A percentile compares a stretch with the other conserved stretches of the same genome.
Evolutionary conservation across 2,888 invertebrate species (phyloP).

Genomic region (Hermaeophaga mercurialis): DNA sequence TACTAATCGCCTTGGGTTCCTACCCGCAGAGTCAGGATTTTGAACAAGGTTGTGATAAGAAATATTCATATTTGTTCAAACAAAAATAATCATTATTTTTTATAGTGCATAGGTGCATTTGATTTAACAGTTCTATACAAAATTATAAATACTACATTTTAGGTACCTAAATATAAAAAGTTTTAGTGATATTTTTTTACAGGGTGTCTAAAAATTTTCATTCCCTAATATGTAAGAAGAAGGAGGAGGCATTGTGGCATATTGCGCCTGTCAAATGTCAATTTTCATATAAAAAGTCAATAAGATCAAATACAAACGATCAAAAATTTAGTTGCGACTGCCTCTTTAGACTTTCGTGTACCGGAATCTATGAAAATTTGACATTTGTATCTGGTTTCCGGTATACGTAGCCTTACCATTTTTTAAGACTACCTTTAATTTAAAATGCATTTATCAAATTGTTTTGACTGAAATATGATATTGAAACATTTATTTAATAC

Average conservation of each 20-base stretch:
- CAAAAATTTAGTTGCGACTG: not conserved
- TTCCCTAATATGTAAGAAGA: slow-evolving; percentile 1
- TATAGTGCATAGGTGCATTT: slow-evolving; percentile 12
- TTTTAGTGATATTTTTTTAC: slow-evolving; percentile 1
- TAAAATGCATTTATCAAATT: slow-evolving; percentile 15
- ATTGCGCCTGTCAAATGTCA: not conserved
- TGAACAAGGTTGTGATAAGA: slow-evolving; percentile 24
- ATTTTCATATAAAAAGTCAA: not conserved
- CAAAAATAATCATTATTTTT: slow-evolving; percentile 18
- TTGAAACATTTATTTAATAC: slow-evolving; percentile 16
- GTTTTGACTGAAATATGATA: slow-evolving; percentile 18
- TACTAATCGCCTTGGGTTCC: slow-evolving; percentile 17
- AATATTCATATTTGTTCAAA: slow-evolving; percentile 19
- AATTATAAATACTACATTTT: not conserved
- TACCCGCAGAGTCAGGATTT: slow-evolving; percentile 19
- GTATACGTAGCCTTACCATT: too few species aligned
- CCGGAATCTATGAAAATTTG: too few species aligned
- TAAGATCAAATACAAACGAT: too few species aligned
- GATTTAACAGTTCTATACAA: slow-evolving; percentile 9
- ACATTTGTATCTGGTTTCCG: too few species aligned
- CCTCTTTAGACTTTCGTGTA: too few species aligned
- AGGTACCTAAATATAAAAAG: not conserved
- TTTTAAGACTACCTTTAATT: slow-evolving; percentile 11
- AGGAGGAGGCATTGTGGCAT: not conserved
- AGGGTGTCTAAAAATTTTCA: not conserved